Evolutionary conservation across 2,888 invertebrate species (phyloP), one percentile per base, ranked within the genome.

Genomic region (Luperina nickerlii): DNA sequence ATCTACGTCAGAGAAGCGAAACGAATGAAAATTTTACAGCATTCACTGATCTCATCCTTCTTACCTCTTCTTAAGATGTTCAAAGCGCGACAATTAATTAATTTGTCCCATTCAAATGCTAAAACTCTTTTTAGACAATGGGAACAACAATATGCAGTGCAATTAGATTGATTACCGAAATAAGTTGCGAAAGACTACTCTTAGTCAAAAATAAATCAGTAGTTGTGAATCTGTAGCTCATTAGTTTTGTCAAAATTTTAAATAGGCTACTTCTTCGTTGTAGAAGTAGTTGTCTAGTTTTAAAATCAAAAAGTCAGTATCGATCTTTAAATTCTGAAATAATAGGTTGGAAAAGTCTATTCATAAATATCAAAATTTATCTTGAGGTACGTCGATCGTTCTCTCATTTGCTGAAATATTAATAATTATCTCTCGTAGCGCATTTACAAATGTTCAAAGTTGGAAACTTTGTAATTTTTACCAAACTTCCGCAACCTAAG

Each of bases 101-200:
- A 89, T 91, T 83, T 81, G 51, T 57, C 32, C 51, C 65, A 88
- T 90, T 87, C 73, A 88, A 79, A 85, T 90, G 88, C 57, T 83
- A 82, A 83, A 86, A 78, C 72, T 82, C 38, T 68, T 83, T 73
- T 38, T 54, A 20, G 27, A 87, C 74, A 85, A 84, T 80, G 15
- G 27, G 66, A 71, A 75, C n/a, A 76, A 86, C 74, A 80, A 84
- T 78, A 63, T 72, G 32, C 48, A 69, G 76, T 73, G 67, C 63
- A 80, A 76, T 76, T 75, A 74, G 74, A 82, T 7, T 76, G 60
- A 85, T 82, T 78, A 62, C 68, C 27, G n/a, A 76, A 63, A 84
- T 81, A 66, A 32, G 27, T 81, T 66, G 38, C 51, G 42, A 69
- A 65, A 45, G 18, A 80, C 9, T 62, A 57, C 8, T 24, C 20